Evolutionary conservation across 1,140 invertebrate species (phyloP).

Genomic region (Drosophila quadrilineata): DNA sequence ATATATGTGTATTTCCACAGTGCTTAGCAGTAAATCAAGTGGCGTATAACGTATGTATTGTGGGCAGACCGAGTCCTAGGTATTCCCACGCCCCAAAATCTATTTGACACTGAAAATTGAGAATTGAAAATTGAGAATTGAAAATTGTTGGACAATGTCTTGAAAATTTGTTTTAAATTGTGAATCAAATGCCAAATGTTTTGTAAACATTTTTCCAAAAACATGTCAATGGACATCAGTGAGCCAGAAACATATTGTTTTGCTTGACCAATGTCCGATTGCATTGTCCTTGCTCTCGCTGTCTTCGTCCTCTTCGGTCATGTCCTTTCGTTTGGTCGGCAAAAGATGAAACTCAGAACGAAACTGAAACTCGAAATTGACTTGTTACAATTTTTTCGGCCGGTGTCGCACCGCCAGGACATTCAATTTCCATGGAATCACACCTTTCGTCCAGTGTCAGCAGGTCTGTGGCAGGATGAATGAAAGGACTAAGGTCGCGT

Average conservation of each 20-base stretch:
- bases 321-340: constrained; percentile 33
- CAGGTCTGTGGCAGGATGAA: background rate
- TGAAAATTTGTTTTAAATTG: constrained; percentile 66
- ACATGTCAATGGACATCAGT: constrained; percentile 50
- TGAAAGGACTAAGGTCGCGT: background rate
- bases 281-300: constrained; percentile 38
- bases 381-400: constrained; percentile 55
- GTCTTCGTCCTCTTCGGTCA: constrained; percentile 13
- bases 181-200: constrained; percentile 52
- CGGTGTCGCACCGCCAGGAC: constrained; percentile 14
- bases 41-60: too few relatives aligned
- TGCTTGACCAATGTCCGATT: constrained; percentile 24
- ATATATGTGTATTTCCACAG: too few relatives aligned
- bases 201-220: constrained; percentile 75
- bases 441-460: constrained; percentile 49
- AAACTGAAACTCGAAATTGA: too few relatives aligned
- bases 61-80: too few relatives aligned
- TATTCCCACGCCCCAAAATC: too few relatives aligned
- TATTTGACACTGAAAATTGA: too few relatives aligned
- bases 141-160: constrained; percentile 58
- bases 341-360: constrained; percentile 41
- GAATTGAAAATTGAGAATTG: too few relatives aligned
- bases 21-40: too few relatives aligned
- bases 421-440: constrained; percentile 55
- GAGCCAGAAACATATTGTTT: too few relatives aligned